A percentile compares a stretch with the other conserved stretches of the same genome.
phyloP scores from a whole-genome alignment of 2,888 invertebrate genomes.

The Protonemura montana region DNA sequence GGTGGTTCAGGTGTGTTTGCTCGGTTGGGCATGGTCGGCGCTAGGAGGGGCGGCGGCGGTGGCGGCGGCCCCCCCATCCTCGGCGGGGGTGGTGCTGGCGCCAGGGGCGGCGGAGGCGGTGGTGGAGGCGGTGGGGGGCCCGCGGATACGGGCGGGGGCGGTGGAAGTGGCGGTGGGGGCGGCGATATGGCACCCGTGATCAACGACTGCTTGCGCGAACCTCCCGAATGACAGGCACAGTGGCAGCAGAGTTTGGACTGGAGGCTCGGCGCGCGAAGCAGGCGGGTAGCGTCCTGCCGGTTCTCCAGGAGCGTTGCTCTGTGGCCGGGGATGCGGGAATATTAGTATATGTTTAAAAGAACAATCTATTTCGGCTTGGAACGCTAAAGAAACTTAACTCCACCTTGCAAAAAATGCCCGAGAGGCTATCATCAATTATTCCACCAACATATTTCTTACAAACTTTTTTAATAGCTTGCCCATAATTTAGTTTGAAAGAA shows the following conservation, averaged over 20 bases:
- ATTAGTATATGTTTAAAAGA: too few species aligned
- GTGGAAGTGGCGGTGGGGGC: conserved; percentile 61
- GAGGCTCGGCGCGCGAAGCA: conserved; percentile 78
- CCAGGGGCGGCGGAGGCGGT: conserved; percentile 53
- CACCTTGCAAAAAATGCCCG: too few species aligned
- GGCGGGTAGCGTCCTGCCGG: conserved; percentile 83
- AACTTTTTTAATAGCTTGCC: too few species aligned
- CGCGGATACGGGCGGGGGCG: conserved; percentile 54
- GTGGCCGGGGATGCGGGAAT: too few species aligned
- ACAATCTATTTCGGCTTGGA: too few species aligned
- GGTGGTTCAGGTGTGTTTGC: conserved; percentile 55
- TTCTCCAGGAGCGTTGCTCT: conserved; percentile 87
- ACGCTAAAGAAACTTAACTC: too few species aligned
- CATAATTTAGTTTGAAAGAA: too few species aligned
- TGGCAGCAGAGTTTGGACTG: conserved; percentile 60
- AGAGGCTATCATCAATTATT: too few species aligned
- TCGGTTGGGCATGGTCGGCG: conserved; percentile 56
- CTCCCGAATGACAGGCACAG: conserved; percentile 62
- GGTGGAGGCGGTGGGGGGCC: conserved; percentile 56
- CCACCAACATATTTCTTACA: too few species aligned
- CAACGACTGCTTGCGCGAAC: conserved; percentile 69
- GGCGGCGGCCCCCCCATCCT: conserved; percentile 54
- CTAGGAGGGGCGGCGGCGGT: conserved; percentile 54
- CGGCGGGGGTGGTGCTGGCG: conserved; percentile 57
- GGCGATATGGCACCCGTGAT: conserved; percentile 55